Evolutionary conservation across 2,113 vertebrate genomes (phyloP).

Genomic region (Guaruba guarouba): DNA sequence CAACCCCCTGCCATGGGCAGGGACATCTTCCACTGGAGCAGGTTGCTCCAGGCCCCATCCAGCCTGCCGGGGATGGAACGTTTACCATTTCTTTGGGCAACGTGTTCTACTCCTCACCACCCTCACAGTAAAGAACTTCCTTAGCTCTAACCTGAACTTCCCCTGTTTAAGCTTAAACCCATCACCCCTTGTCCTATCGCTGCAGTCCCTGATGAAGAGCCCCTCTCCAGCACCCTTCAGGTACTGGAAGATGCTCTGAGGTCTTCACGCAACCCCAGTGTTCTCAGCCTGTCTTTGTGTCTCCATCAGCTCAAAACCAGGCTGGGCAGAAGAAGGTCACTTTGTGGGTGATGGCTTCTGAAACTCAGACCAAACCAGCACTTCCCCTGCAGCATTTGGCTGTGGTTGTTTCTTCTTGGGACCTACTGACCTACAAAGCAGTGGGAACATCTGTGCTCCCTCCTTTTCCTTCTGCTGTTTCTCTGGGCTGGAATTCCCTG

Average conservation of each 20-base stretch:
- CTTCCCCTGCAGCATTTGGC: background rate
- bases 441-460: background rate
- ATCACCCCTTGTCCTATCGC: background rate
- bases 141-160: background rate
- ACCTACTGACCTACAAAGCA: background rate
- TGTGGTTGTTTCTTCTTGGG: background rate
- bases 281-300: background rate
- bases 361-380: background rate
- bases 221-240: background rate
- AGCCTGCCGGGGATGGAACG: background rate
- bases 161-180: background rate
- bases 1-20: background rate
- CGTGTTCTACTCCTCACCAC: background rate
- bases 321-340: background rate
- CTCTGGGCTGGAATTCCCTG: background rate
- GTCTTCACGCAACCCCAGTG: background rate
- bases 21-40: background rate
- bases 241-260: background rate
- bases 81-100: background rate
- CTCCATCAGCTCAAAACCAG: background rate
- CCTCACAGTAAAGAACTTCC: background rate
- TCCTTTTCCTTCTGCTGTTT: background rate
- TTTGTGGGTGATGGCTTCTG: background rate
- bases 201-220: background rate
- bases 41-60: background rate